These are phyloP conservation scores for Centruroides sculpturatus DNA, from an alignment of 1,140 invertebrate genomes.

Conservation along the genomic window DNA sequence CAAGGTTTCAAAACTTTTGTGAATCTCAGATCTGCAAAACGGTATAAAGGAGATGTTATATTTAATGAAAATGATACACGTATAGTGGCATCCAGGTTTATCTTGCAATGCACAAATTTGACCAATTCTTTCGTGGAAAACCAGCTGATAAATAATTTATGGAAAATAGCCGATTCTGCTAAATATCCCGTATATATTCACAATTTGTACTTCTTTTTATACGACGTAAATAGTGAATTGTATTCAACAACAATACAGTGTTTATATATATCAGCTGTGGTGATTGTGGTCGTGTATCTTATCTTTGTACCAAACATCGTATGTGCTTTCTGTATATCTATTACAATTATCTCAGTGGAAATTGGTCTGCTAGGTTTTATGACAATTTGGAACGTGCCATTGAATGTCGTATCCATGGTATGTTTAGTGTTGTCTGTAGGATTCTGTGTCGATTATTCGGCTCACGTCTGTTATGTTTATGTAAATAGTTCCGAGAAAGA, in stretches of 20 bases:
- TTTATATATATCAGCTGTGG: slow-evolving; percentile 74
- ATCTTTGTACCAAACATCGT: slow-evolving; percentile 89
- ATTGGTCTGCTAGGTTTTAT: slow-evolving; percentile 89
- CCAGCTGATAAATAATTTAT: slow-evolving; percentile 66
- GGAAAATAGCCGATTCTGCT: slow-evolving; percentile 56
- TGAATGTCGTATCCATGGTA: slow-evolving; percentile 96
- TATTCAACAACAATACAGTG: slow-evolving; percentile 81
- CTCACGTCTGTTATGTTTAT: slow-evolving; percentile 91
- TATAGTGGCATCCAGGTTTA: slow-evolving; percentile 66
- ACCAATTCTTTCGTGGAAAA: slow-evolving; percentile 77
- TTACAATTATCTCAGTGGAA: slow-evolving; percentile 89
- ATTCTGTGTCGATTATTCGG: slow-evolving; percentile 92
- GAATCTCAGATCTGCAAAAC: slow-evolving; percentile 30
- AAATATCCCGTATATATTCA: slow-evolving; percentile 84
- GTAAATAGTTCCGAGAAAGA: slow-evolving; percentile 50
- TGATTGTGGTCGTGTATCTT: slow-evolving; percentile 91
- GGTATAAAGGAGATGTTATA: slow-evolving; percentile 64
- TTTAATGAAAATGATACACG: slow-evolving; percentile 56
- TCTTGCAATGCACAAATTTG: slow-evolving; percentile 78
- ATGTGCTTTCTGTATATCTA: slow-evolving; percentile 85
- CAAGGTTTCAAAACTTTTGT: slow-evolving; percentile 44
- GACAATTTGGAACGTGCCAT: slow-evolving; percentile 82
- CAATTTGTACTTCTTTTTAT: slow-evolving; percentile 65
- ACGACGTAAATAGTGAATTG: slow-evolving; percentile 85
- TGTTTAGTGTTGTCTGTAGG: slow-evolving; percentile 97